A percentile compares a stretch with the other conserved stretches of the same genome.
Evolutionary conservation across 2,113 vertebrate genomes (phyloP).

Genomic region (Ornithorhynchus anatinus): DNA sequence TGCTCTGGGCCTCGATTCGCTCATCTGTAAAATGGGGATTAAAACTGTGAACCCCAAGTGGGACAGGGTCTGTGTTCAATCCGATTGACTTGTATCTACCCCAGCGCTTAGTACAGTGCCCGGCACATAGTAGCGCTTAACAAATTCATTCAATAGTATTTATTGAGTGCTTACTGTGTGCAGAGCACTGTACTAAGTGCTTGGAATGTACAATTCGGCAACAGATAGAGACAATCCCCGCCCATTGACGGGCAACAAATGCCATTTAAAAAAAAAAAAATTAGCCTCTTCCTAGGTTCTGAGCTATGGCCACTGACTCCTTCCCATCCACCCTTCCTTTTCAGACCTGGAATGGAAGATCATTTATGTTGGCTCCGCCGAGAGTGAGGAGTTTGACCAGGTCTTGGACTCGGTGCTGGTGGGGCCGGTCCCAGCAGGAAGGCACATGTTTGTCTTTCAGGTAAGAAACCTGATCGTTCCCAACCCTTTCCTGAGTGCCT

Average conservation of each 20-base stretch:
- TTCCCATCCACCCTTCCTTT: not conserved
- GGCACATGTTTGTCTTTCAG: constrained; percentile 94
- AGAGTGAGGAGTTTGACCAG: constrained; percentile 92
- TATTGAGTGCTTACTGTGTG: too few relatives aligned
- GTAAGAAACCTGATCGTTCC: constrained; percentile 67
- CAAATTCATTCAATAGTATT: too few relatives aligned
- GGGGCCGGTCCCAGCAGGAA: constrained; percentile 88
- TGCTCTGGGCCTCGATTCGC: too few relatives aligned
- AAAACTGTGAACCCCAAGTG: too few relatives aligned
- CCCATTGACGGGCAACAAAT: too few relatives aligned
- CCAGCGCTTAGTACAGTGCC: too few relatives aligned
- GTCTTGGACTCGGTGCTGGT: constrained; percentile 89
- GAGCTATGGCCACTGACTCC: not conserved
- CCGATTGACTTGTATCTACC: too few relatives aligned
- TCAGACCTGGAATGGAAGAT: constrained; percentile 93
- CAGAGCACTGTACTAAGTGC: too few relatives aligned
- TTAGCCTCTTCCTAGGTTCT: not conserved
- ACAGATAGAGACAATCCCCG: too few relatives aligned
- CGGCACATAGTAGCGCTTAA: too few relatives aligned
- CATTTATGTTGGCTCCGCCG: constrained; percentile 91
- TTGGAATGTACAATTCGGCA: not conserved
- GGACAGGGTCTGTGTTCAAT: too few relatives aligned
- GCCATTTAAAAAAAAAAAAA: not conserved
- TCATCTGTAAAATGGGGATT: too few relatives aligned
- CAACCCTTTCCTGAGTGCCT: not conserved